Percentiles rank a stretch among this genome's conserved stretches.
Conservation (phyloP, 2,113 vertebrate genomes). For the Aleadryas rufinucha region DNA sequence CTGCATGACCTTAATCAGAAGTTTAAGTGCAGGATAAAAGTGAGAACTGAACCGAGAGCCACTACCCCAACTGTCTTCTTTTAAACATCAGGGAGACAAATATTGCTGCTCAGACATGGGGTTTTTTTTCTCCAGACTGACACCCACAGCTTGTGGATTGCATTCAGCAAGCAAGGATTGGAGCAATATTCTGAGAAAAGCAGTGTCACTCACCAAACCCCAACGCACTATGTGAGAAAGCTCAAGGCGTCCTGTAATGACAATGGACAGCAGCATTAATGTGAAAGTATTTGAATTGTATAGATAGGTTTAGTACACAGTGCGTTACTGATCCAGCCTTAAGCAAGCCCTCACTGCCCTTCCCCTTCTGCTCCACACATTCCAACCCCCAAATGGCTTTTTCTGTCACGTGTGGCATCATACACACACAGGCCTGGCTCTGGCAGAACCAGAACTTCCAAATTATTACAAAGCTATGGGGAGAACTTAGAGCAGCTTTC, state of each 20-base stretch:
- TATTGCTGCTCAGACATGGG: background rate
- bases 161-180: background rate
- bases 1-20: background rate
- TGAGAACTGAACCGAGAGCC: background rate
- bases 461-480: background rate
- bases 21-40: constrained; percentile 13
- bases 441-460: background rate
- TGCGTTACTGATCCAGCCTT: background rate
- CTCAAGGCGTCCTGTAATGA: background rate
- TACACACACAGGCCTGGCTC: background rate
- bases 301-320: background rate
- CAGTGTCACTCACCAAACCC: background rate
- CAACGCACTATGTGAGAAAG: background rate
- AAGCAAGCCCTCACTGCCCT: background rate
- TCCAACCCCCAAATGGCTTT: background rate
- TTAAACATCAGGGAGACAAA: constrained; percentile 50
- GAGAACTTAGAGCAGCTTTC: background rate
- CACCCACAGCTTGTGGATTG: background rate
- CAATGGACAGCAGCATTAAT: background rate
- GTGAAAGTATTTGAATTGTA: fast-evolving
- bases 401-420: background rate
- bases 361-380: background rate
- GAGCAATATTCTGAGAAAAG: background rate
- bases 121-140: background rate
- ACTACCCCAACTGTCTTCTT: background rate